phyloP scores from a whole-genome alignment of 2,797 vertebrate genomes.

The Eulemur coronatus region DNA sequence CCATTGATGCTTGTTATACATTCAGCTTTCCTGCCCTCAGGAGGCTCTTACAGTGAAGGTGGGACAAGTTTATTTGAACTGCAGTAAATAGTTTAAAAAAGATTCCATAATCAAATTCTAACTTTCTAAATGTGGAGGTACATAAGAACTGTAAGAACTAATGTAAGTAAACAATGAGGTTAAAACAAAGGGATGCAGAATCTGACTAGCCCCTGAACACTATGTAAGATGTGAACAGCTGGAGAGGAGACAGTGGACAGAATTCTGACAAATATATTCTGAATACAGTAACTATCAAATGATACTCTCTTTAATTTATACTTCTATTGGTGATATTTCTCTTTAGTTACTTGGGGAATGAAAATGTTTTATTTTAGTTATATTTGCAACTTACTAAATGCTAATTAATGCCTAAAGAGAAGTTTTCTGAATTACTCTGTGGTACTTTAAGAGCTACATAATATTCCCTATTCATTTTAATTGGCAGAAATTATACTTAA shows the following conservation, averaged over 20 bases:
- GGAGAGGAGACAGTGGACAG: neutral
- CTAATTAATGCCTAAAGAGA: neutral
- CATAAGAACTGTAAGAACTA: neutral
- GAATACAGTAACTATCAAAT: neutral
- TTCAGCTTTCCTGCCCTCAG: neutral
- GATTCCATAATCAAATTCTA: neutral
- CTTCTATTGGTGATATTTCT: neutral
- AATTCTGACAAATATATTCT: neutral
- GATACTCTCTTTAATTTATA: neutral
- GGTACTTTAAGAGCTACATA: conserved; percentile 14
- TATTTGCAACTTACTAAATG: neutral
- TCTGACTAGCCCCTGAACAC: neutral
- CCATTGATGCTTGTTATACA: neutral
- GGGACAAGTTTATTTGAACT: neutral
- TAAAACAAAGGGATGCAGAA: neutral
- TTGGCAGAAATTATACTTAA: neutral
- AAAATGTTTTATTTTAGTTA: conserved; percentile 40
- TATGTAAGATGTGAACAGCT: neutral
- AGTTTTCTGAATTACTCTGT: conserved; percentile 17
- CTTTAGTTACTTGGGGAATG: neutral
- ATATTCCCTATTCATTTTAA: conserved; percentile 24
- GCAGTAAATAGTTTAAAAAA: neutral
- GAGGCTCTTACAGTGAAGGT: conserved; percentile 6
- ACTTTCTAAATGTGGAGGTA: neutral
- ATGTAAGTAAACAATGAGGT: neutral